Evolutionary conservation across 1,140 invertebrate genomes (phyloP), one percentile per base, ranked within the genome.

Genomic region (Aphis gossypii): DNA sequence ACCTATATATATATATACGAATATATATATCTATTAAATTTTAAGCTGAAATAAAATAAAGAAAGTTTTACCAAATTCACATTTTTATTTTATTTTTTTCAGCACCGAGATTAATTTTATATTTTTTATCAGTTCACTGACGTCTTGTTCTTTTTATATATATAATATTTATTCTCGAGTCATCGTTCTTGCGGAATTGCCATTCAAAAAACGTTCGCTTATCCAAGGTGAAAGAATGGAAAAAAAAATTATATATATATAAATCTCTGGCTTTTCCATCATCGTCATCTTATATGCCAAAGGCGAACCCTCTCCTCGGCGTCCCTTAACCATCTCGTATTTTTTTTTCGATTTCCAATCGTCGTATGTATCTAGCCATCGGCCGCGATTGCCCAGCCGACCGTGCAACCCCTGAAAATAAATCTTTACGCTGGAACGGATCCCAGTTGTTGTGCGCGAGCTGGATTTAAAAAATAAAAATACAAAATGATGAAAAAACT

Each of bases 401-500:
- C 92, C 92, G 92, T 93, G 92, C 92, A 93, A 93, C 92, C 92
- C 92, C 92, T 93, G 92, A 93, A 93, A 93, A 93, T 93, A 93
- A 93, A 93, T 93, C 92, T 93, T 93, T 86, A 93, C 92, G 92
- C 92, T 93, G 92, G 92, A 93, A 93, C 92, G 92, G 92, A 93
- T 93, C 92, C n/a, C 92, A 56, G 92, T 93, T 93, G 92, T 93
- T 93, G 92, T 93, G 68, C 92, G 82, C 76, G 92, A 93, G 92
- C 46, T 93, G 92, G 92, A 86, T 93, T 93, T 93, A 93, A 93
- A 92, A 92, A 83, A 92, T 92, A 92, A 82, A 90, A 92, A 92
- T 92, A 92, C 76, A 92, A 92, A 93, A 93, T 93, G 92, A 93
- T 93, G 92, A 84, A 54, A 90, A 90, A 90, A 8, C 35, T 30